Evolutionary conservation across 2,888 invertebrate genomes (phyloP), one percentile per base, ranked within the genome.

Genomic region (Petrophora chlorosata): DNA sequence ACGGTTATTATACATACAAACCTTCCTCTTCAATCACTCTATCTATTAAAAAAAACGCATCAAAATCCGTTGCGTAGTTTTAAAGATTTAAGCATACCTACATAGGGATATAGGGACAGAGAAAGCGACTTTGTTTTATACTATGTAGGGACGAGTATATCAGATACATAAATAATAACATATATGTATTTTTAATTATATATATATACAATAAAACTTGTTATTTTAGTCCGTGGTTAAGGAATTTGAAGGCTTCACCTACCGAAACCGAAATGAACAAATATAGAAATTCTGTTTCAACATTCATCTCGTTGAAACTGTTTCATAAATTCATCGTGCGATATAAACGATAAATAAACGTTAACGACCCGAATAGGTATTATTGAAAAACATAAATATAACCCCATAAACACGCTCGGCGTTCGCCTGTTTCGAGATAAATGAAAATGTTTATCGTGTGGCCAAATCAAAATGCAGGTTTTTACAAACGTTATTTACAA

Each of bases 371-470:
- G 38, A 30, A 14, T 36, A 22, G 32, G 38, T 40, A 25, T 35
- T 34, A 35, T 30, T 47, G 35, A 41, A 47, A 35, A 47, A 41
- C 35, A 35, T 35, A 30, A 30, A 40, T 45, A 39, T 36, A 25
- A 12, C 19, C 15, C 33, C 7, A 26, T 39, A 28, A 39, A 39
- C 38, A 13, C 15, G 5, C 17, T 16, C 14, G 12, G n/a, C 36
- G 12, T 1, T 15, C 4, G 30, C 16, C 8, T 5, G 35, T 25
- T 3, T 8, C 32, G n/a, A 23, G 28, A 40, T 33, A 39, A 39
- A 35, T 47, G 23, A 41, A 49, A 38, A 42, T 28, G 32, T 36
- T 42, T 28, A 42, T 48, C 26, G 14, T 19, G 19, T 32, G 28
- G 15, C 19, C 25, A 26, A 36, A 38, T 42, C 48, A 32, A 38